Evolutionary conservation across 2,113 vertebrate species (phyloP).

Genomic region (Columba janthina): DNA sequence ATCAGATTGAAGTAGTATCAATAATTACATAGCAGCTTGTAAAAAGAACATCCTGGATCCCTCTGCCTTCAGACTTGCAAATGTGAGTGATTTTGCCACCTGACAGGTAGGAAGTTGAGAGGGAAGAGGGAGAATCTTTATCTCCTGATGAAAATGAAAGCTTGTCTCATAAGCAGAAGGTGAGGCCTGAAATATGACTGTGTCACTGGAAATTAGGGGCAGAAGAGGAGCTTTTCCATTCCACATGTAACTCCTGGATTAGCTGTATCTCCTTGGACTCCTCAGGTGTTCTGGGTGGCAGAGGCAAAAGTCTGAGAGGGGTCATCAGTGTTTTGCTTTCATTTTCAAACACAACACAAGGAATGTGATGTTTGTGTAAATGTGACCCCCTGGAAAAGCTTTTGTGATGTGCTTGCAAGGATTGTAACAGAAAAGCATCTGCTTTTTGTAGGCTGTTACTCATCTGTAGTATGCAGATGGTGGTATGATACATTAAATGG

Average conservation of each 20-base stretch:
- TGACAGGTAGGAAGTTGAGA: neutral
- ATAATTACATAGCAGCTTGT: neutral
- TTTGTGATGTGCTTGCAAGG: neutral
- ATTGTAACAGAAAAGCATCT: neutral
- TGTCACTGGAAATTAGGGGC: neutral
- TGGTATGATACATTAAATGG: neutral
- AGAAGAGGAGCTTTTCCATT: neutral
- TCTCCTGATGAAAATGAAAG: neutral
- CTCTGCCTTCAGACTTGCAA: neutral
- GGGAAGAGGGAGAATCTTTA: neutral
- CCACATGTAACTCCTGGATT: neutral
- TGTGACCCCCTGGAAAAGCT: conserved; percentile 36
- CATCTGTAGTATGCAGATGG: neutral
- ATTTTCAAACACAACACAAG: conserved; percentile 1
- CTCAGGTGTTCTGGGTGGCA: neutral
- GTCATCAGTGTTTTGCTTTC: conserved; percentile 11
- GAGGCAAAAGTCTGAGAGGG: neutral
- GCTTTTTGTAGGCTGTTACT: neutral
- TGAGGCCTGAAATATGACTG: accelerated
- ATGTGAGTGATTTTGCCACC: neutral
- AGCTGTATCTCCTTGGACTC: neutral
- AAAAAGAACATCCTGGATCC: neutral
- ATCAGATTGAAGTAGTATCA: neutral
- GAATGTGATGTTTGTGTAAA: conserved; percentile 14
- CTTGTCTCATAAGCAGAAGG: neutral